phyloP scores from a whole-genome alignment of 2,797 vertebrate species.

The Erethizon dorsatum region DNA sequence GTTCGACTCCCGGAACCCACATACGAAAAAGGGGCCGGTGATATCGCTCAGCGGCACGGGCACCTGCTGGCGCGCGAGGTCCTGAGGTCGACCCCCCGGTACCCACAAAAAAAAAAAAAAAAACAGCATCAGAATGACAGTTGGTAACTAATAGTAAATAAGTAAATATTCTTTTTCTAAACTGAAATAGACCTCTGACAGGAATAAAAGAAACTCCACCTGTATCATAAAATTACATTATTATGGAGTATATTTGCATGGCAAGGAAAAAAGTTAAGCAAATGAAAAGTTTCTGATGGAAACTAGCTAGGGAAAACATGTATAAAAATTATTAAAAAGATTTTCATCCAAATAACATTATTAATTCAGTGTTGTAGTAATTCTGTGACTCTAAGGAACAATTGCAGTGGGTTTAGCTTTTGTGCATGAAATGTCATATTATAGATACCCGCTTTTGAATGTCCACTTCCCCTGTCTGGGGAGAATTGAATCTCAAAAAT shows the following conservation, averaged over 20 bases:
- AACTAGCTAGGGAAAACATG: constrained; percentile 7
- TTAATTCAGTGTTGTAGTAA: constrained; percentile 45
- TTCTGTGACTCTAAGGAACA: constrained; percentile 38
- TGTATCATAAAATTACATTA: constrained; percentile 2
- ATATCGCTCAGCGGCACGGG: too few species aligned
- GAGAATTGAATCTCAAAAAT: not conserved
- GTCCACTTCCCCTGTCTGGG: not conserved
- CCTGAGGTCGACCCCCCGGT: too few species aligned
- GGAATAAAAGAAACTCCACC: not conserved
- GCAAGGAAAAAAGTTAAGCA: constrained; percentile 34
- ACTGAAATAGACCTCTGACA: constrained; percentile 10
- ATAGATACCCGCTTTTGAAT: not conserved
- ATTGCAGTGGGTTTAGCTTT: not conserved
- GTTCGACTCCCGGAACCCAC: too few species aligned
- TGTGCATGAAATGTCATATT: constrained; percentile 3
- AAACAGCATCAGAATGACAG: constrained; percentile 37
- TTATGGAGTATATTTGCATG: constrained; percentile 11
- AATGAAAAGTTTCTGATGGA: constrained; percentile 47
- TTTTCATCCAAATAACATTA: constrained; percentile 45
- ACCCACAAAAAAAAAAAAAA: too few species aligned
- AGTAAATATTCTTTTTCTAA: not conserved
- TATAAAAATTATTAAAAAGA: constrained; percentile 27
- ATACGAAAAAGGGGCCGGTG: too few species aligned
- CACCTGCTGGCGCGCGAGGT: too few species aligned
- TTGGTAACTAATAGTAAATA: not conserved